Evolutionary conservation across 2,797 vertebrate genomes (phyloP).

Genomic region (Myotis findleyi): DNA sequence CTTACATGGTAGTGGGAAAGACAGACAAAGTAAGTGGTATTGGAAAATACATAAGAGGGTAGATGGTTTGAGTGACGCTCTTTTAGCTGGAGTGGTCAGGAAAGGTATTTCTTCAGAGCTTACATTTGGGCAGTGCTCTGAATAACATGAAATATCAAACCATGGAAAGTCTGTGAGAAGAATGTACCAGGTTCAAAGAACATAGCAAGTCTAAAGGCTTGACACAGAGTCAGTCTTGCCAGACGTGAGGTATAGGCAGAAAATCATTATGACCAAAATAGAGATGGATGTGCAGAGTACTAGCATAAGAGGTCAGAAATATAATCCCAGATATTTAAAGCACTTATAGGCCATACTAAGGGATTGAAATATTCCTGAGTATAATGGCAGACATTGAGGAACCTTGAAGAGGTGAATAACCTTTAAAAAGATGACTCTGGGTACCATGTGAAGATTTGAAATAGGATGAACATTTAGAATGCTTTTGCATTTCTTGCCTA

Average conservation of each 20-base stretch:
- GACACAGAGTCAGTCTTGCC: neutral
- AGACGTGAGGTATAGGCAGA: neutral
- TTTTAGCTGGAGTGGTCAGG: neutral
- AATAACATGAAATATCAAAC: neutral
- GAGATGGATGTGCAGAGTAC: neutral
- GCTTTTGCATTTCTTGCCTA: neutral
- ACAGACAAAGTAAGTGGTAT: neutral
- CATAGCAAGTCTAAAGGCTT: neutral
- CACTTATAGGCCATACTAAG: neutral
- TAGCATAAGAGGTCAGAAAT: neutral
- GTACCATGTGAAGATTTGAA: neutral
- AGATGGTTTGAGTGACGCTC: neutral
- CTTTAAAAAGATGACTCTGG: neutral
- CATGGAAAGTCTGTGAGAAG: neutral
- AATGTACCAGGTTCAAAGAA: neutral
- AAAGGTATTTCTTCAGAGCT: neutral
- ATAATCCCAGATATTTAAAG: neutral
- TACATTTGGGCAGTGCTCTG: neutral
- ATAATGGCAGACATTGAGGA: neutral
- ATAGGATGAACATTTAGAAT: neutral
- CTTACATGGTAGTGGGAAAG: neutral
- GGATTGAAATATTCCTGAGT: neutral
- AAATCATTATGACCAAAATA: neutral
- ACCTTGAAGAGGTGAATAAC: neutral
- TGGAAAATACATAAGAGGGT: neutral